Base-by-base conservation (phyloP, 2,113 vertebrate genomes). In the Megaceryle torquata region DNA sequence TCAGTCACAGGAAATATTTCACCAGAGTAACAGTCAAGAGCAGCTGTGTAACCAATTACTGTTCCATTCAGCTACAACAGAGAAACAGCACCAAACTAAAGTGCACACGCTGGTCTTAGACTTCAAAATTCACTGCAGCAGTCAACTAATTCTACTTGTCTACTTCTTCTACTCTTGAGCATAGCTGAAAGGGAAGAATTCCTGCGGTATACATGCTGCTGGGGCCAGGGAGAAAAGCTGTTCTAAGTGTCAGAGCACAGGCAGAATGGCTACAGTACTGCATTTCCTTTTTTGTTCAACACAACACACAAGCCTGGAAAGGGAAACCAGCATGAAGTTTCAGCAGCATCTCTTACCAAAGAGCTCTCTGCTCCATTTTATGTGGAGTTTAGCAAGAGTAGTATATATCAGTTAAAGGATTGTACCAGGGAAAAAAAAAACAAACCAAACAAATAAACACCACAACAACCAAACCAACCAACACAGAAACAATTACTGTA, bases 261-360 rank as follows among this genome's bases (percentile, higher is more conserved):
- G 88, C 72, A 83, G 82, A 88, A 86, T 2, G 19, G 84, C 91
- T 85, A 75, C 89, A 85, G 67, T 60, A 67, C 3, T 84, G 54
- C 77, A 82, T 89, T 94, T 89, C 95, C 95, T 96, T 97, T 95
- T 95, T 94, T 94, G 90, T 93, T 91, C 67, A 91, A 53, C 69
- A 59, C 87, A 89, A 86, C 72, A 65, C 28, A 41, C n/a, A 85
- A 75, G 69, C 48, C 77, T 81, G 71, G 16, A 60, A 79, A 93
- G 56, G 39, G n/a, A 83, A 76, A 86, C 71, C 35, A 75, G 22
- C 19, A 54, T 74, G 67, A 93, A 67, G 39, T 83, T 44, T 67
- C 72, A 86, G 75, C 48, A 96, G 85, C 21, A 72, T 59, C 75
- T 84, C 54, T 78, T 88, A 90, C 43, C 28, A 51, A 88, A 61